A percentile compares a stretch with the other conserved stretches of the same genome.
Conservation (phyloP, 2,797 vertebrate species). For the Leptoclinus maculatus region DNA sequence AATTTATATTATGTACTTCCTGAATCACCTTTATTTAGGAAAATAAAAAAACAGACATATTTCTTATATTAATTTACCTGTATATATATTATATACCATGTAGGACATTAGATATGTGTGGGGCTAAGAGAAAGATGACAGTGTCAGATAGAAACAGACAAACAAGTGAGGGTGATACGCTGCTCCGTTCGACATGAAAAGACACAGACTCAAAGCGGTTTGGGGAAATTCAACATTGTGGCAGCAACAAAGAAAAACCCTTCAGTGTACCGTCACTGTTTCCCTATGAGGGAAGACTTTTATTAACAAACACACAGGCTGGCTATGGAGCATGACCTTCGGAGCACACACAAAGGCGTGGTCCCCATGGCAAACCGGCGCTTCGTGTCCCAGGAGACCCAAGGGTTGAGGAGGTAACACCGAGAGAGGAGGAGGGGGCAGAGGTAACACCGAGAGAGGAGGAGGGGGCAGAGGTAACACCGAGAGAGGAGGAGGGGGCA, state of each 20-base stretch:
- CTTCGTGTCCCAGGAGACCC: conserved; percentile 71
- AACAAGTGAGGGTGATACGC: conserved; percentile 44
- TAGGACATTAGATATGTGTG: conserved; percentile 68
- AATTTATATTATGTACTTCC: conserved; percentile 65
- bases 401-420: conserved; percentile 45
- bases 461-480: conserved; percentile 13
- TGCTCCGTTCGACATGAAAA: too few relatives aligned
- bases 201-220: conserved; percentile 39
- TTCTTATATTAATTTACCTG: conserved; percentile 82
- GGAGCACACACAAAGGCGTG: conserved; percentile 55
- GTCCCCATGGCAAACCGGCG: conserved; percentile 70
- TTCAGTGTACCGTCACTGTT: conserved; percentile 69
- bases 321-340: conserved; percentile 67
- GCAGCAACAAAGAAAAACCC: conserved; percentile 61
- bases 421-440: too few relatives aligned
- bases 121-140: conserved; percentile 32
- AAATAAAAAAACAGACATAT: conserved; percentile 77
- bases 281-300: conserved; percentile 83
- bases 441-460: conserved; percentile 46
- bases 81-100: conserved; percentile 57
- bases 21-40: conserved; percentile 67
- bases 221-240: conserved; percentile 44
- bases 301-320: conserved; percentile 80
- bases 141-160: conserved; percentile 39
- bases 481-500: too few relatives aligned